A percentile compares a stretch with the other conserved stretches of the same genome.
Evolutionary conservation across 2,797 vertebrate species (phyloP).

Genomic region (Loriculus beryllinus): DNA sequence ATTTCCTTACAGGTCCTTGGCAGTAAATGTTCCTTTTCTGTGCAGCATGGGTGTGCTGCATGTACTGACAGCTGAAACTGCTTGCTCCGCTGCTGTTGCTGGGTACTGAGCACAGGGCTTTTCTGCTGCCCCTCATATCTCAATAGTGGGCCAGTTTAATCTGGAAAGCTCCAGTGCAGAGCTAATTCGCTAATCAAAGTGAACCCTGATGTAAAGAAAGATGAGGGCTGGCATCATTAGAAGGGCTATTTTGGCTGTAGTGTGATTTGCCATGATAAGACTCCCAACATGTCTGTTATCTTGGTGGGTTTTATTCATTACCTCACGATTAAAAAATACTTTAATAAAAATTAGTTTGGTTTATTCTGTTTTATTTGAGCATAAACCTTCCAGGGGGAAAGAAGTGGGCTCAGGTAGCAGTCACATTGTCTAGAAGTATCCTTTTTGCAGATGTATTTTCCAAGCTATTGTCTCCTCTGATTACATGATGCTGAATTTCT

Average conservation of each 20-base stretch:
- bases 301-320: background rate
- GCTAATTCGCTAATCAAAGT: slow-evolving; percentile 31
- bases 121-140: background rate
- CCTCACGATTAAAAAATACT: background rate
- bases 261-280: slow-evolving; percentile 11
- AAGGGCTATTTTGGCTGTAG: background rate
- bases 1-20: background rate
- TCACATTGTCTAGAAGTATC: background rate
- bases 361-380: background rate
- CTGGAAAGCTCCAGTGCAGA: background rate
- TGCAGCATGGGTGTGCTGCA: background rate
- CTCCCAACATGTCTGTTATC: background rate
- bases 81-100: background rate
- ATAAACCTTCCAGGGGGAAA: background rate
- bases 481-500: background rate
- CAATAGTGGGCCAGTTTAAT: background rate
- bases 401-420: background rate
- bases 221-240: background rate
- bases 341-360: background rate
- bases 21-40: background rate
- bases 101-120: background rate
- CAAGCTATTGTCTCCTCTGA: background rate
- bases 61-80: background rate
- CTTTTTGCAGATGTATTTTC: background rate
- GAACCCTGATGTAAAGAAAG: background rate